A percentile compares a stretch with the other conserved stretches of the same genome.
These are phyloP conservation scores for Silvanus unidentatus DNA, from an alignment of 2,888 invertebrate genomes.

Conservation along the genomic window DNA sequence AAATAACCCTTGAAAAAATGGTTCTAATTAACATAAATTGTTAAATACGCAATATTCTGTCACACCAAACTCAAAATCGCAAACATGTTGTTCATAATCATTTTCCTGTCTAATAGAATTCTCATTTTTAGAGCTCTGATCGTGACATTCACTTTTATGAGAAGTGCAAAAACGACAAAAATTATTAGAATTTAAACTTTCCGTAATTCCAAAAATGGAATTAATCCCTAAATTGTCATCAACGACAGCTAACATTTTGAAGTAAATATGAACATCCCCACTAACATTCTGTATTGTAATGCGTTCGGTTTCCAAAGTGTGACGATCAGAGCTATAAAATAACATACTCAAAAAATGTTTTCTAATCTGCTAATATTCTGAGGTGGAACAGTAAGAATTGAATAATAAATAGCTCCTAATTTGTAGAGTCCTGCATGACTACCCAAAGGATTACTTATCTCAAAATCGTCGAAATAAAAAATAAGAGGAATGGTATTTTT, in stretches of 20 bases:
- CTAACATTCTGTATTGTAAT: slow-evolving; percentile 13
- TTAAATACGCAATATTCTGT: slow-evolving; percentile 29
- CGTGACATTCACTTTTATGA: neutral
- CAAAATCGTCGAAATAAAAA: slow-evolving; percentile 24
- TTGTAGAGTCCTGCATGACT: slow-evolving; percentile 23
- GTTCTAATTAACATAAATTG: too few relatives aligned
- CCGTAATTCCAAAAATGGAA: slow-evolving; percentile 17
- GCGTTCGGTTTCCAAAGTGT: slow-evolving; percentile 15
- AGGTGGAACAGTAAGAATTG: slow-evolving; percentile 19
- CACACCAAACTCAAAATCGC: slow-evolving; percentile 11
- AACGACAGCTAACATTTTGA: neutral
- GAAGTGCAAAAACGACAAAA: slow-evolving; percentile 25
- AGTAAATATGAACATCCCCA: too few relatives aligned
- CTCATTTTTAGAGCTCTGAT: slow-evolving; percentile 4
- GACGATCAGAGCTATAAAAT: slow-evolving; percentile 19
- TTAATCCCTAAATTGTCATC: neutral
- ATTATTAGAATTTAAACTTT: slow-evolving; percentile 23
- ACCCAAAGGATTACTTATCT: slow-evolving; percentile 22
- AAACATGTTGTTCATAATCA: slow-evolving; percentile 10
- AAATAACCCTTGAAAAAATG: too few relatives aligned
- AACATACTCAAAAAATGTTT: slow-evolving; percentile 19
- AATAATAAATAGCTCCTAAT: slow-evolving; percentile 22
- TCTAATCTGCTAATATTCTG: slow-evolving; percentile 15
- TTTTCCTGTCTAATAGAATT: neutral
- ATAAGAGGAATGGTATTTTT: too few relatives aligned